Evolutionary conservation across 1,140 invertebrate genomes (phyloP), one percentile per base, ranked within the genome.

Genomic region (Periplaneta americana): DNA sequence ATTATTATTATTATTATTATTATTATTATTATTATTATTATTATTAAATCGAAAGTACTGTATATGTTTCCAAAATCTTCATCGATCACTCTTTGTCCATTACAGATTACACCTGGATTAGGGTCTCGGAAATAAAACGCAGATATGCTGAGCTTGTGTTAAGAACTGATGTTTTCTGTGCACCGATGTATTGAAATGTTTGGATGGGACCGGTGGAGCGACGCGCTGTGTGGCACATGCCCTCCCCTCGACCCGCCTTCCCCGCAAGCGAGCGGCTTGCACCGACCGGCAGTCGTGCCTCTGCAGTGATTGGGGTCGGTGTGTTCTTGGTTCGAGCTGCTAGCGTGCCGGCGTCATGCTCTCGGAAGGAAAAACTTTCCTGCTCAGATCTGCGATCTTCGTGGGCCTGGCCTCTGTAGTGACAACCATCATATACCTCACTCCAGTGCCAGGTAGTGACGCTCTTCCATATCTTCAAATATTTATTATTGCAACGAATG

Each of bases 351-450:
- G 4, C 33, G 76, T 37, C 31, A 80, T 82, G 66, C 17, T 74
- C 31, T 76, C 82, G 22, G 78, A 78, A 57, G 83, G 77, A 33
- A 35, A 37, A 75, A 84, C 76, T 31, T 88, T 88, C 85, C 84
- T 89, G 82, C 87, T 90, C 82, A 85, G 89, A 84, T 84, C 87
- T 32, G 87, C 87, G 17, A 85, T 90, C 39, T 88, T 90, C 81
- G 85, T 90, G 32, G 89, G 89, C 18, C 86, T 90, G 22, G 86
- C 87, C 22, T 89, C 90, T 28, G 91, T 92, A 83, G 92, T 93
- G 66, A 87, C 92, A 75, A 91, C 93, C 77, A 91, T 94, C 82
- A 91, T 94, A 82, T 93, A 93, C 86, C 90, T 92, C 22, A 93
- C 92, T 32, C 92, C 93, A 13, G 88, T 93, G 86, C 92, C 93